Evolutionary conservation across 2,797 vertebrate genomes (phyloP), one percentile per base, ranked within the genome.

Genomic region (Sebastes oblongus): DNA sequence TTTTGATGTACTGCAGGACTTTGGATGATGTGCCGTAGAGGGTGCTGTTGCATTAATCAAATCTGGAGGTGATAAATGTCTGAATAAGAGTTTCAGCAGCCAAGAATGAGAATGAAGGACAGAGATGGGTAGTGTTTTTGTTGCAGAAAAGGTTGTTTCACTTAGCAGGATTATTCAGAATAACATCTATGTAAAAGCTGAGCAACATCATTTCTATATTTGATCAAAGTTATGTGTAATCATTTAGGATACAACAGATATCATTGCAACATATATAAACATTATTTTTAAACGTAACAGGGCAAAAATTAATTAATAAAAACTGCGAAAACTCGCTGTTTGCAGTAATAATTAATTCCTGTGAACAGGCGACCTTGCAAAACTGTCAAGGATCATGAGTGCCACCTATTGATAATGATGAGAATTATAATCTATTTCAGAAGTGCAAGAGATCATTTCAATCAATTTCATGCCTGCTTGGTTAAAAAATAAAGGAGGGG

Each of bases 31-130:
- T 79, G 78, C 89, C 39, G 1, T 82, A 90, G 90, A 91, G 88
- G 91, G 88, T 75, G 90, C 90, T 92, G 80, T 91, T 93, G 89
- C 86, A 88, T 93, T 85, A 90, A 89, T 92, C 77, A 89, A 89
- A 86, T 78, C 30, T 60, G 36, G 70, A 84, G 25, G 75, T 83
- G 86, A 92, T 86, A 67, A 87, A 91, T 73, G 76, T 55, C 68
- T 76, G 69, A 86, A 83, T 79, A 69, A 85, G 84, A 76, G 29
- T 50, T 84, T 80, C 50, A 73, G 58, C 70, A 67, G 86, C 82
- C 84, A 89, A 88, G 77, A 79, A 61, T 68, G 18, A 60, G 29
- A 73, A 79, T 83, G 39, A 88, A 84, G 84, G 78, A 77, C 85
- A 36, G 54, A 71, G 56, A 75, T 7, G 42, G 27, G 25, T 50